Conservation (phyloP, 2,113 vertebrate genomes). For the Andinoacara biseriatus region DNA sequence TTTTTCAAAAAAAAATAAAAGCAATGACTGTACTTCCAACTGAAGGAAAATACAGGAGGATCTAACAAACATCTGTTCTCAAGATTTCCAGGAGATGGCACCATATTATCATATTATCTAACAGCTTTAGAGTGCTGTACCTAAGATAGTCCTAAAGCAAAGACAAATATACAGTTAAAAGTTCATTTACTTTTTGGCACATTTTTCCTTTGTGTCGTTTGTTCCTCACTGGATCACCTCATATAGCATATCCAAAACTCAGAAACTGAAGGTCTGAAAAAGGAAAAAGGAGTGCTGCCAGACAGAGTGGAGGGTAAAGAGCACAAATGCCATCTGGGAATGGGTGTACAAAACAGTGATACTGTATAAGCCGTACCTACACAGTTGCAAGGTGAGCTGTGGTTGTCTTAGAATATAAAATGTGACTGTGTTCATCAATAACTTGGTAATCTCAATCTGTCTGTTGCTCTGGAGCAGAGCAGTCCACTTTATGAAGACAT, state of each 20-base stretch:
- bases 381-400: constrained; percentile 46
- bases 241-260: constrained; percentile 73
- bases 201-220: constrained; percentile 74
- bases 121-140: constrained; percentile 78
- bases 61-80: constrained; percentile 79
- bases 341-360: constrained; percentile 57
- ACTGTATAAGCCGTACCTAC: constrained; percentile 34
- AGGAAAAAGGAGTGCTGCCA: constrained; percentile 75
- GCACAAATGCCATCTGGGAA: constrained; percentile 60
- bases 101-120: constrained; percentile 79
- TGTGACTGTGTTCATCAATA: constrained; percentile 23
- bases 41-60: constrained; percentile 68
- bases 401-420: constrained; percentile 43
- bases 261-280: constrained; percentile 75
- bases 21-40: constrained; percentile 66
- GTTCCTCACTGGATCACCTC: constrained; percentile 69
- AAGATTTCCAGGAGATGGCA: constrained; percentile 87
- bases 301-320: constrained; percentile 59
- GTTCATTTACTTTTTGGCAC: constrained; percentile 83
- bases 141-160: constrained; percentile 81
- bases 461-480: constrained; percentile 26
- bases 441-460: constrained; percentile 12
- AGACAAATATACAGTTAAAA: constrained; percentile 79
- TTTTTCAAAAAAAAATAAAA: constrained; percentile 61
- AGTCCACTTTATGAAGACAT: constrained; percentile 24